Percentiles rank a stretch among this genome's conserved stretches.
These are phyloP conservation scores for Gallinago undulata DNA, from an alignment of 2,113 vertebrate species.

Conservation along the genomic window DNA sequence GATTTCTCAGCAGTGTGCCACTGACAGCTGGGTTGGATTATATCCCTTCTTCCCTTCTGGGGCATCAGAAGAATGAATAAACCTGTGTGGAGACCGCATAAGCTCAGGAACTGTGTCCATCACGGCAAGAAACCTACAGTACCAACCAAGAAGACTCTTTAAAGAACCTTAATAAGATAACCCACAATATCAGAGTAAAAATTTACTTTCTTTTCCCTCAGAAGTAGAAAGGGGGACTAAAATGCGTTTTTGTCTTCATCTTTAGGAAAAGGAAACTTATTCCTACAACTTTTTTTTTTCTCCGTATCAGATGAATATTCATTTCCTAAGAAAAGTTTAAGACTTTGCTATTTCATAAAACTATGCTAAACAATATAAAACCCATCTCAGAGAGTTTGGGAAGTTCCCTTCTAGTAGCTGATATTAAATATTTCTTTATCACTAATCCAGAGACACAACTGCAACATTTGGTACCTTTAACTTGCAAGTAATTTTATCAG, in stretches of 20 bases:
- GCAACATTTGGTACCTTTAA: constrained; percentile 7
- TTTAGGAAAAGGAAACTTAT: neutral
- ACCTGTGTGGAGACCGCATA: neutral
- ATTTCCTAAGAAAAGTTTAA: neutral
- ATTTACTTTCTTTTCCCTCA: neutral
- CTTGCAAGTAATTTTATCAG: constrained; percentile 45
- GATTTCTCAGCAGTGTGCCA: neutral
- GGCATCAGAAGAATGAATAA: neutral
- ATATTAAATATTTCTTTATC: neutral
- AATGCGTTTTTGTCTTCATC: neutral
- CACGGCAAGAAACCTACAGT: neutral
- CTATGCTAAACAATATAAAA: neutral
- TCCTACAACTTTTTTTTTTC: neutral
- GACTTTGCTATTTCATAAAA: neutral
- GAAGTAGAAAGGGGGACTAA: neutral
- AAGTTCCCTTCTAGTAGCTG: neutral
- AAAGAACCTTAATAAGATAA: neutral
- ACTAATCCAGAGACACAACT: neutral
- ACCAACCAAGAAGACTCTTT: neutral
- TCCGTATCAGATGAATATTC: neutral
- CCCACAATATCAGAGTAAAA: neutral
- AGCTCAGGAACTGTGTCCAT: neutral
- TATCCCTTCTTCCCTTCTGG: neutral
- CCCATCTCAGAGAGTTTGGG: neutral
- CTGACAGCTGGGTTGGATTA: neutral